phyloP scores from a whole-genome alignment of 1,140 invertebrate species.

The Polypedilum pembai region DNA sequence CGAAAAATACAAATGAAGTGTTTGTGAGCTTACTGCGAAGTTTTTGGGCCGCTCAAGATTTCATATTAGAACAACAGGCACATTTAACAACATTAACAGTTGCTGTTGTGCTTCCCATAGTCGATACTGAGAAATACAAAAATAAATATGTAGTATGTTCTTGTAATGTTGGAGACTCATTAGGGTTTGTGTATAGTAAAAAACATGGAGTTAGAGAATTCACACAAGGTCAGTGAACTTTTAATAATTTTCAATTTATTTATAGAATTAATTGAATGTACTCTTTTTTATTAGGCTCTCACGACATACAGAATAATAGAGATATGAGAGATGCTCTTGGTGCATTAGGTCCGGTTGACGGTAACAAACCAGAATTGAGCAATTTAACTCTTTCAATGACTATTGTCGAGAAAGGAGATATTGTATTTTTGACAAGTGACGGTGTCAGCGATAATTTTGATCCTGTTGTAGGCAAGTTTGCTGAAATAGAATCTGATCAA shows the following conservation, averaged over 20 bases:
- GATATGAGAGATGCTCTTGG: slow-evolving; percentile 89
- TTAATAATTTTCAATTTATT: slow-evolving; percentile 2
- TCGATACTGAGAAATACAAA: slow-evolving; percentile 34
- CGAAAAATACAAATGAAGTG: slow-evolving; percentile 51
- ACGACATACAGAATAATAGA: slow-evolving; percentile 78
- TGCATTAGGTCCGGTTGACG: slow-evolving; percentile 82
- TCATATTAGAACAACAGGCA: slow-evolving; percentile 79
- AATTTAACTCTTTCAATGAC: slow-evolving; percentile 87
- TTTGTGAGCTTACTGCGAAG: slow-evolving; percentile 72
- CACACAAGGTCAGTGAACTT: slow-evolving; percentile 51
- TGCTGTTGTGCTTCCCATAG: slow-evolving; percentile 62
- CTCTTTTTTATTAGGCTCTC: slow-evolving; percentile 55
- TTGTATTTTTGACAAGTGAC: slow-evolving; percentile 84
- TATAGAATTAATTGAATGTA: too few species aligned
- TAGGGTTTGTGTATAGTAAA: slow-evolving; percentile 80
- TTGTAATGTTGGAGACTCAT: slow-evolving; percentile 85
- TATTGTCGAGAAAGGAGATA: slow-evolving; percentile 71
- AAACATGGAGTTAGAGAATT: slow-evolving; percentile 65
- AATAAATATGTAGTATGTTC: slow-evolving; percentile 71
- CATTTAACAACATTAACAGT: slow-evolving; percentile 81
- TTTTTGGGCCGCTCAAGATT: slow-evolving; percentile 79
- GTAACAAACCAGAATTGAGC: slow-evolving; percentile 78
- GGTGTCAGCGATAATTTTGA: slow-evolving; percentile 93
- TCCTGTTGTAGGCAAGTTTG: slow-evolving; percentile 88
- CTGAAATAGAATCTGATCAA: slow-evolving; percentile 48